These are phyloP conservation scores for Cephalopachus bancanus DNA, from an alignment of 2,797 vertebrate genomes.

Conservation along the genomic window DNA sequence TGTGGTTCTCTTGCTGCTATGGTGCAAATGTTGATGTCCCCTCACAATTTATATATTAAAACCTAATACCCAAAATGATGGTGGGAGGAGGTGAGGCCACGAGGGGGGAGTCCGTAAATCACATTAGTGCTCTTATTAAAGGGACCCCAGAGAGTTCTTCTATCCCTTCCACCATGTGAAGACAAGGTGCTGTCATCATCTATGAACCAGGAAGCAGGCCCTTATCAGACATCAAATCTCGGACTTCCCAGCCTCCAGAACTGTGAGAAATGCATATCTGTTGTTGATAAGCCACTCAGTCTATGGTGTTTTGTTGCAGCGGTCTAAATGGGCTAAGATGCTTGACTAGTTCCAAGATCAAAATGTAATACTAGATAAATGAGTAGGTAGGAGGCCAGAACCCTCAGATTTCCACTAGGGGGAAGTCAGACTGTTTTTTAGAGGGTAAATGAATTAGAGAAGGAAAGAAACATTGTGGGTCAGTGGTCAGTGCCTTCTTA, in stretches of 20 bases:
- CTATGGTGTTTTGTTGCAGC: background rate
- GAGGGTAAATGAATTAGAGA: background rate
- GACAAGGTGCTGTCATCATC: background rate
- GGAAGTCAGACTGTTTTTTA: background rate
- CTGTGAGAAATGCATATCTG: background rate
- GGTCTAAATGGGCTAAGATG: background rate
- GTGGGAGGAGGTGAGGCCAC: background rate
- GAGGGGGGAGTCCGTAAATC: background rate
- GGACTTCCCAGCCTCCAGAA: background rate
- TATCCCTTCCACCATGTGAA: background rate
- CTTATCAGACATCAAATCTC: background rate
- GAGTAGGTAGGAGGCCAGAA: background rate
- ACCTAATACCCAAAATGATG: background rate
- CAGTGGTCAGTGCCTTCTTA: background rate
- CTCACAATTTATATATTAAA: background rate
- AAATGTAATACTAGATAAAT: background rate
- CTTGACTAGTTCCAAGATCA: background rate
- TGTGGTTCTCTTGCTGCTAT: background rate
- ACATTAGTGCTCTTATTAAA: background rate
- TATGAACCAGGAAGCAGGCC: background rate
- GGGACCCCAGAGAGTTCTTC: background rate
- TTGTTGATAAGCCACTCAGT: background rate
- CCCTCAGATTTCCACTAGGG: background rate
- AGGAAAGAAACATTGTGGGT: background rate
- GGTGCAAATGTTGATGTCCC: background rate